Percentiles rank a stretch among this genome's conserved stretches.
Evolutionary conservation across 2,797 vertebrate genomes (phyloP).

Genomic region (Melopsittacus undulatus): DNA sequence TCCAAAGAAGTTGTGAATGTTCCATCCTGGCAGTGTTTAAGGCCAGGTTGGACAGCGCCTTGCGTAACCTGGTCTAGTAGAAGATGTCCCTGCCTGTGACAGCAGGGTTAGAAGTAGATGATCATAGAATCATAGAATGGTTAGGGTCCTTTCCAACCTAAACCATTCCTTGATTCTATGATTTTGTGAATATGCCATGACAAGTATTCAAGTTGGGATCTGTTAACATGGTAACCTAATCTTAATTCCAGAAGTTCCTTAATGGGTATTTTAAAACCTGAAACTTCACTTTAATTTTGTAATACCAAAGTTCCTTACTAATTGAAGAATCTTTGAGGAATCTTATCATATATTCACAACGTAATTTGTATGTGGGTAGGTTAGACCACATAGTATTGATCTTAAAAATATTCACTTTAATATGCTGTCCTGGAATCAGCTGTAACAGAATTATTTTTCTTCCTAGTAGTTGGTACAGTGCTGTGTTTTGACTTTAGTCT

Average conservation of each 20-base stretch:
- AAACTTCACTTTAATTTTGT: not conserved
- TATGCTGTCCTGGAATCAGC: not conserved
- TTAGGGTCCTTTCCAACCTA: not conserved
- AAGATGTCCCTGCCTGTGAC: not conserved
- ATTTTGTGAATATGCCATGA: fast-evolving
- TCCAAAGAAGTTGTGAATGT: not conserved
- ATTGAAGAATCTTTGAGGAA: not conserved
- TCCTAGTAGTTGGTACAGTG: not conserved
- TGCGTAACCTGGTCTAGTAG: not conserved
- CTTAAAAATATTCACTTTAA: not conserved
- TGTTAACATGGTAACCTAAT: not conserved
- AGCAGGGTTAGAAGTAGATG: not conserved
- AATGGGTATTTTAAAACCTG: not conserved
- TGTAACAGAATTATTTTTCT: not conserved
- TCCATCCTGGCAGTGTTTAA: not conserved
- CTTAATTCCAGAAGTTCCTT: not conserved
- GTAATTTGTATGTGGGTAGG: not conserved
- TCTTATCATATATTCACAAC: not conserved
- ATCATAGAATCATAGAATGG: not conserved
- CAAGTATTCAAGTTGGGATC: not conserved
- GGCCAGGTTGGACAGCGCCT: not conserved
- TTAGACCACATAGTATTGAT: not conserved
- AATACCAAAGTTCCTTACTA: not conserved
- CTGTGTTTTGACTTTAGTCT: not conserved
- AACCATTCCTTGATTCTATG: not conserved